A percentile compares a stretch with the other conserved stretches of the same genome.
phyloP scores from a whole-genome alignment of 1,140 invertebrate species.

The Aleiodes sp. region DNA sequence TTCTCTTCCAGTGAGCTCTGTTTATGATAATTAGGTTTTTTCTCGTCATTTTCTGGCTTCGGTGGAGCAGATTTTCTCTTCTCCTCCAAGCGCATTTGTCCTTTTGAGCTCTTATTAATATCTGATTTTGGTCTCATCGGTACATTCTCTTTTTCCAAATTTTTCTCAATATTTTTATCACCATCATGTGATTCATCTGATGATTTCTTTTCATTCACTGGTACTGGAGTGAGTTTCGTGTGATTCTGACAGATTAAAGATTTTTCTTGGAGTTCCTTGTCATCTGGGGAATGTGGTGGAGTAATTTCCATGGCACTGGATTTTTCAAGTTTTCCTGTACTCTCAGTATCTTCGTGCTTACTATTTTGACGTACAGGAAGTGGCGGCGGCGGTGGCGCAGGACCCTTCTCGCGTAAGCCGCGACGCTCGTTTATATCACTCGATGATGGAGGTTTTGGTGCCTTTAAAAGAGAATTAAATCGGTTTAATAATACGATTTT shows the following conservation, averaged over 20 bases:
- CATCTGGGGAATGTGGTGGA: neutral
- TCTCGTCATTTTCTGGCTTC: constrained; percentile 53
- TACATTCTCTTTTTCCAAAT: constrained; percentile 38
- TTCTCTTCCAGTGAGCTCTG: constrained; percentile 57
- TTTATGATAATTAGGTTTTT: constrained; percentile 49
- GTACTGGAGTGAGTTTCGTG: neutral
- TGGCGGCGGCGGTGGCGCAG: constrained; percentile 66
- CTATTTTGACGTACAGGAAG: constrained; percentile 57
- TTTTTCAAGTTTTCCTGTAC: constrained; percentile 37
- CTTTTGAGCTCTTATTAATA: constrained; percentile 29
- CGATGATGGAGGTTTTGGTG: constrained; percentile 61
- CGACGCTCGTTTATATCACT: constrained; percentile 55
- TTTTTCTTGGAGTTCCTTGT: constrained; percentile 25
- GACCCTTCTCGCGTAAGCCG: constrained; percentile 67
- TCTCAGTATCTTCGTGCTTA: constrained; percentile 53
- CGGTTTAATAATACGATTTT: too few species aligned
- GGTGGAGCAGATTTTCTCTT: constrained; percentile 61
- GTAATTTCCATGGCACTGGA: neutral
- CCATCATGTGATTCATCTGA: neutral
- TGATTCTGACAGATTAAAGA: constrained; percentile 31
- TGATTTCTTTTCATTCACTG: neutral
- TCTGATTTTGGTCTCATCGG: constrained; percentile 49
- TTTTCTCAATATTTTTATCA: too few species aligned
- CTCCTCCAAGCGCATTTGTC: constrained; percentile 50
- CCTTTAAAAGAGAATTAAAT: constrained; percentile 43